Conservation (phyloP, 2,113 vertebrate species). For the Hemiprocne comata region DNA sequence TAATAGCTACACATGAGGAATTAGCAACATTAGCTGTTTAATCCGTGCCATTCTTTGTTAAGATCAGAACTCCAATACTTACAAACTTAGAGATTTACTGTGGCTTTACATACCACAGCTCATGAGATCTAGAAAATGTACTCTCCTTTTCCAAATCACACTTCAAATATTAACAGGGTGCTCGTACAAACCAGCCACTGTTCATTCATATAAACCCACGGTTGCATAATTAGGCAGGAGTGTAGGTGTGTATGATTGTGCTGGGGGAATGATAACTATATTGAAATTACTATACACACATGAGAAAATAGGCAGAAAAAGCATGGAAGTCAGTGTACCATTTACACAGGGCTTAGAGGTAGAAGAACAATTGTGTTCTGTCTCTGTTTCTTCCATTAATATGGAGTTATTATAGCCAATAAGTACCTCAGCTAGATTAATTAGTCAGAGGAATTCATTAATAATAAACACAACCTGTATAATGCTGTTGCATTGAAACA, state of each 20-base stretch:
- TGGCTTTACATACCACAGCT: neutral
- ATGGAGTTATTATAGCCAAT: neutral
- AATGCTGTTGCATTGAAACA: neutral
- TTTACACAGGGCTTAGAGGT: neutral
- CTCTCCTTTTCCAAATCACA: neutral
- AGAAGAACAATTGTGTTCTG: neutral
- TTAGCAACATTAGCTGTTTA: neutral
- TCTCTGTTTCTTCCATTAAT: neutral
- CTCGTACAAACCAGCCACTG: neutral
- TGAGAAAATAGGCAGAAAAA: neutral
- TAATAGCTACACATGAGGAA: neutral
- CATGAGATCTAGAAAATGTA: neutral
- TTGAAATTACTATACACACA: neutral
- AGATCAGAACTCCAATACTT: neutral
- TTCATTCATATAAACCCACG: neutral
- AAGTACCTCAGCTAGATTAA: neutral
- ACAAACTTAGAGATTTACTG: neutral
- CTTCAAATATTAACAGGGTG: neutral
- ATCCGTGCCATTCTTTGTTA: neutral
- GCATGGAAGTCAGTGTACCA: neutral
- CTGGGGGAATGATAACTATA: neutral
- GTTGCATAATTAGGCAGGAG: neutral
- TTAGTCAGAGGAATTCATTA: neutral
- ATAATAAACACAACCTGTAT: neutral
- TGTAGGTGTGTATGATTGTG: neutral